Evolutionary conservation across 2,888 invertebrate species (phyloP).

Genomic region (Bruchidius siliquastri): DNA sequence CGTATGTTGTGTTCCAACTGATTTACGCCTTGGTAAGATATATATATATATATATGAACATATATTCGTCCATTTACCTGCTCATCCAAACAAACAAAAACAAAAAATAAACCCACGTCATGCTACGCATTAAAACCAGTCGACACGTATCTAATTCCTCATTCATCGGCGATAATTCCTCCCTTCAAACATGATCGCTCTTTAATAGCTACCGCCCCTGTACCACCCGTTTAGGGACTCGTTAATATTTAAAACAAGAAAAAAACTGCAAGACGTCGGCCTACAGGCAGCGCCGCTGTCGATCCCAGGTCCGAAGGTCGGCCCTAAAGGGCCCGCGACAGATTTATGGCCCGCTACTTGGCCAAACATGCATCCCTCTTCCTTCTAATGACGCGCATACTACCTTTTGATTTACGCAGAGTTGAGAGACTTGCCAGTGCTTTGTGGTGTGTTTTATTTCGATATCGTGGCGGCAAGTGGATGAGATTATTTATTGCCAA

Average conservation of each 20-base stretch:
- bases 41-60: background rate
- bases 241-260: background rate
- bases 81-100: background rate
- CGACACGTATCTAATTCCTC: background rate
- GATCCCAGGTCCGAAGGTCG: background rate
- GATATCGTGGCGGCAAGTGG: background rate
- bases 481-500: background rate
- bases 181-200: background rate
- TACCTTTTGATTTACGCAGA: slow-evolving; percentile 28
- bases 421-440: slow-evolving; percentile 26
- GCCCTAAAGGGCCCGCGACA: slow-evolving; percentile 16
- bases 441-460: background rate
- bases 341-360: slow-evolving; percentile 33
- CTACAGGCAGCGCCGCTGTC: background rate
- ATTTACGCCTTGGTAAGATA: too few relatives aligned
- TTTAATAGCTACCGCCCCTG: background rate
- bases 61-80: background rate
- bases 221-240: background rate
- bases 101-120: background rate
- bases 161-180: background rate
- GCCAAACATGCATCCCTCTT: slow-evolving; percentile 17
- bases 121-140: background rate
- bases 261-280: background rate
- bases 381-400: slow-evolving; percentile 28
- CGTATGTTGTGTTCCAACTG: too few relatives aligned